Evolutionary conservation across 1,140 invertebrate genomes (phyloP).

Genomic region (Neoseiulus cucumeris): DNA sequence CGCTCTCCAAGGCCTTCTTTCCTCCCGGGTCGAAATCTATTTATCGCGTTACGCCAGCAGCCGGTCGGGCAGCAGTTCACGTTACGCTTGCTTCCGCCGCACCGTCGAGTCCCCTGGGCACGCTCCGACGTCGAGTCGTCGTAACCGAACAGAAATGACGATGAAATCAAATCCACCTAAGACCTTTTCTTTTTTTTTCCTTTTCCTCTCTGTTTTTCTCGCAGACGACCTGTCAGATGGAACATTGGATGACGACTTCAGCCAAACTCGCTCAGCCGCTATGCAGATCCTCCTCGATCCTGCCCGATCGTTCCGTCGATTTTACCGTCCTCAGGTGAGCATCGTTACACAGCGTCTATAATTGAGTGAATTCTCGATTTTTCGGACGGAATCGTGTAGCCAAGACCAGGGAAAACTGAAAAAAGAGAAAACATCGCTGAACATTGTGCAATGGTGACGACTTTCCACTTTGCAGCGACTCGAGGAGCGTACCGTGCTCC

Average conservation of each 20-base stretch:
- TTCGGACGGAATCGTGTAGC: too few species aligned
- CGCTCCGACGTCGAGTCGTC: too few species aligned
- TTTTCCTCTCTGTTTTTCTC: too few species aligned
- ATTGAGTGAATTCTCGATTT: neutral
- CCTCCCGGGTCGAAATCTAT: too few species aligned
- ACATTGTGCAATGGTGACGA: too few species aligned
- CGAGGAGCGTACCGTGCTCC: neutral
- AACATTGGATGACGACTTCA: neutral
- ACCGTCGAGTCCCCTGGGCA: neutral
- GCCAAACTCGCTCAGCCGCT: neutral
- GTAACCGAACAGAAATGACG: too few species aligned
- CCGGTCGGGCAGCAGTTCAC: too few species aligned
- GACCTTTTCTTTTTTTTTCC: neutral
- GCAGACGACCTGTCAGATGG: neutral
- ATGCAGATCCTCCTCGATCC: constrained; percentile 3
- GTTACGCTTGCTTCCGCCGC: neutral
- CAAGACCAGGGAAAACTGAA: too few species aligned
- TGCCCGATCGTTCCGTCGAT: neutral
- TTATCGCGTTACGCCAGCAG: too few species aligned
- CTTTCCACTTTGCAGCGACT: neutral
- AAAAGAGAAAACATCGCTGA: too few species aligned
- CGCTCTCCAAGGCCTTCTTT: too few species aligned
- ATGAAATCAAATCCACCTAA: neutral
- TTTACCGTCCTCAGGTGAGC: neutral
- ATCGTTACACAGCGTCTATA: neutral